phyloP scores from a whole-genome alignment of 1,140 invertebrate genomes.

The Tetramorium alpestre region DNA sequence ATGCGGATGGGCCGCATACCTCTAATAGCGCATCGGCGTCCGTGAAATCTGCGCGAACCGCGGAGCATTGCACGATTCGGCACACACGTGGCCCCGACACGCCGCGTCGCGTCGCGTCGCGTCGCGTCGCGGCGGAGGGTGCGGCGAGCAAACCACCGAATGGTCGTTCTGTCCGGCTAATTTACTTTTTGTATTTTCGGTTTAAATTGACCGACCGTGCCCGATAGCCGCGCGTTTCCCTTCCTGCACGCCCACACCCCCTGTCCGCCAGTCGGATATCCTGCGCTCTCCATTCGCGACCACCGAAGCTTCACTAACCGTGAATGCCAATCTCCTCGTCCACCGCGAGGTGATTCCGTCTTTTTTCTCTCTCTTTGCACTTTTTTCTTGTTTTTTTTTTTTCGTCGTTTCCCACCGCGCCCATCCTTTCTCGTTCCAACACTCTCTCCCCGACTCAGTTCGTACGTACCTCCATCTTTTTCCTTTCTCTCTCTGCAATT shows the following conservation, averaged over 20 bases:
- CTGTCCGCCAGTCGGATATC: constrained; percentile 61
- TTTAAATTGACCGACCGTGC: constrained; percentile 82
- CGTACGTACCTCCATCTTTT: constrained; percentile 9
- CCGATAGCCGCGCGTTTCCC: constrained; percentile 65
- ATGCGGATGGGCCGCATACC: not conserved
- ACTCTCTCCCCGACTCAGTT: constrained; percentile 28
- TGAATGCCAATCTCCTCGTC: constrained; percentile 81
- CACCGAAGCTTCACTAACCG: constrained; percentile 77
- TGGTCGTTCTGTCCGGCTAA: constrained; percentile 84
- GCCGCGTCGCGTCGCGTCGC: constrained; percentile 21
- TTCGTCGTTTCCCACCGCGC: constrained; percentile 42
- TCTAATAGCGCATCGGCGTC: constrained; percentile 80
- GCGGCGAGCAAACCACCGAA: constrained; percentile 83
- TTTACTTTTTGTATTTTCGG: constrained; percentile 85
- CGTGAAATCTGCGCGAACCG: constrained; percentile 81
- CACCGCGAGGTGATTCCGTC: constrained; percentile 69
- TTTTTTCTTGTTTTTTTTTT: constrained; percentile 21
- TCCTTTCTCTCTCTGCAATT: not conserved
- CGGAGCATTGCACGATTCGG: constrained; percentile 81
- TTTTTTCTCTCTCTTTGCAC: constrained; percentile 14
- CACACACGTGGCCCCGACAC: constrained; percentile 81
- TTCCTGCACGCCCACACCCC: constrained; percentile 50
- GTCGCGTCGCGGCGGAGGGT: constrained; percentile 59
- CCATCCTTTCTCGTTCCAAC: not conserved
- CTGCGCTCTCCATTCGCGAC: constrained; percentile 78